phyloP scores from a whole-genome alignment of 2,113 vertebrate species.

The Rafetus swinhoei region DNA sequence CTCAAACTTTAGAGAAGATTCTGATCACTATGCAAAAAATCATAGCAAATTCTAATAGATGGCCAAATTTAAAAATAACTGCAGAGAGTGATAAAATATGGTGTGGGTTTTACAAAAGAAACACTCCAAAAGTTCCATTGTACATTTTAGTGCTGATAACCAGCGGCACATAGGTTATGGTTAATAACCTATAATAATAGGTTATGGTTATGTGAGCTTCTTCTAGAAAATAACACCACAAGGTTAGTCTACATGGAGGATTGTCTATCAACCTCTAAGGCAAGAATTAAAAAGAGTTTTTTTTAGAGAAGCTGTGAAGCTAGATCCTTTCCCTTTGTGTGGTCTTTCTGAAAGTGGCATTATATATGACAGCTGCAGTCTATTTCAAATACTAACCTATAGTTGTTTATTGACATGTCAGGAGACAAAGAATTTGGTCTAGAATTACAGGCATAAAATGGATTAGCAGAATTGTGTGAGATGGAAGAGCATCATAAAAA shows the following conservation, averaged over 20 bases:
- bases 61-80: constrained; percentile 53
- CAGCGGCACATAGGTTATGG: background rate
- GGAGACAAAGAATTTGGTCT: constrained; percentile 57
- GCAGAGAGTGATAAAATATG: constrained; percentile 60
- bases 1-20: constrained; percentile 57
- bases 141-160: constrained; percentile 13
- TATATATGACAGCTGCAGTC: constrained; percentile 40
- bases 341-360: background rate
- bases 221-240: constrained; percentile 13
- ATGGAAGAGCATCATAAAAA: constrained; percentile 35
- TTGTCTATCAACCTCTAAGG: constrained; percentile 13
- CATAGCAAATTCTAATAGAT: constrained; percentile 35
- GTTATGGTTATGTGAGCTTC: background rate
- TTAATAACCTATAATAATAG: background rate
- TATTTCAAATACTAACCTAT: constrained; percentile 58
- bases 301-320: constrained; percentile 29
- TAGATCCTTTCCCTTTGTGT: constrained; percentile 8
- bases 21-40: constrained; percentile 65
- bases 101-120: constrained; percentile 44
- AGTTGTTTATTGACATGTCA: constrained; percentile 54
- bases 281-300: constrained; percentile 61
- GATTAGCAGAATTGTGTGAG: constrained; percentile 50
- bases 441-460: constrained; percentile 50
- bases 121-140: constrained; percentile 20
- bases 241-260: constrained; percentile 7